These are phyloP conservation scores for Cyprinella venusta DNA, from an alignment of 2,797 vertebrate species.

Conservation along the genomic window DNA sequence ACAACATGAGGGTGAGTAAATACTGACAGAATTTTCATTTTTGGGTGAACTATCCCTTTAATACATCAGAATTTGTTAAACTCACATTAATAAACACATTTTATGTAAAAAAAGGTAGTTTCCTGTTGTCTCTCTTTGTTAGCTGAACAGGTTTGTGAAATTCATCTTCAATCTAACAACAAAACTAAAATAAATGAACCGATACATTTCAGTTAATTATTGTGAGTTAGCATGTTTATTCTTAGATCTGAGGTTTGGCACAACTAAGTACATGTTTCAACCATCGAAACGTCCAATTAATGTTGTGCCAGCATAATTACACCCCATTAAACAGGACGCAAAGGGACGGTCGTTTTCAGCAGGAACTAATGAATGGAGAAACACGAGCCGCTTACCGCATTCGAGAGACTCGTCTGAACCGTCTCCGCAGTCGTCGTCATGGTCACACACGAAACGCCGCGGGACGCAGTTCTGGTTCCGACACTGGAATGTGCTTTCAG, in stretches of 20 bases:
- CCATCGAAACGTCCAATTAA: slow-evolving; percentile 11
- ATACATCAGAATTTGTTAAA: not conserved
- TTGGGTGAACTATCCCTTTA: too few relatives aligned
- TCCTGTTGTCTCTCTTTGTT: not conserved
- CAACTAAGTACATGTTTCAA: not conserved
- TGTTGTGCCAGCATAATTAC: slow-evolving; percentile 29
- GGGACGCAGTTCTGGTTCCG: slow-evolving; percentile 80
- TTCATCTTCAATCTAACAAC: not conserved
- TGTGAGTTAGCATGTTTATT: not conserved
- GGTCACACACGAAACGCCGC: slow-evolving; percentile 85
- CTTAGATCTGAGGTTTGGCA: not conserved
- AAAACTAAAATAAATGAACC: not conserved
- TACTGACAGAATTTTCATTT: too few relatives aligned
- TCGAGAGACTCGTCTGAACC: slow-evolving; percentile 85
- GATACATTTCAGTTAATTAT: not conserved
- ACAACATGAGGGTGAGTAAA: too few relatives aligned
- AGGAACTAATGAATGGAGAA: slow-evolving; percentile 8
- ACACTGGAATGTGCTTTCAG: slow-evolving; percentile 63
- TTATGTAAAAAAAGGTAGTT: not conserved
- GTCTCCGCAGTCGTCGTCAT: slow-evolving; percentile 85
- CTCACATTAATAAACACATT: not conserved
- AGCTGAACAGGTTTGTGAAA: not conserved
- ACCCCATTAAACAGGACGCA: not conserved
- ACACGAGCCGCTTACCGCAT: slow-evolving; percentile 77
- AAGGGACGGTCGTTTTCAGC: not conserved